phyloP scores from a whole-genome alignment of 1,140 invertebrate species.

The Parapsyche elsis region DNA sequence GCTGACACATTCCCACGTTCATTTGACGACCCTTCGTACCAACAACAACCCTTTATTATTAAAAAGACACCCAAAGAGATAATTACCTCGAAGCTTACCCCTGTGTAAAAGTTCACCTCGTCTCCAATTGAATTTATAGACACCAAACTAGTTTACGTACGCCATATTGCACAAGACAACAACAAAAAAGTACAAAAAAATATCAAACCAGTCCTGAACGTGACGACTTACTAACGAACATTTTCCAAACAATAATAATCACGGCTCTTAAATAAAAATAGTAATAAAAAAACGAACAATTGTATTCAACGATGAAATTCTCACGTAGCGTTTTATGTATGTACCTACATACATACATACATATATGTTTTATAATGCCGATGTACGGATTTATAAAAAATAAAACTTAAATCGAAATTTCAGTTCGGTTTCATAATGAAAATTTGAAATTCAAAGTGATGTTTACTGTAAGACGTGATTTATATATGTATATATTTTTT shows the following conservation, averaged over 20 bases:
- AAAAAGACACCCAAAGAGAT: conserved; percentile 26
- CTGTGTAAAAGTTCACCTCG: conserved; percentile 4
- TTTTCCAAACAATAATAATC: conserved; percentile 34
- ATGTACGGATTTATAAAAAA: background rate
- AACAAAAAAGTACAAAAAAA: background rate
- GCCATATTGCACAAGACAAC: background rate
- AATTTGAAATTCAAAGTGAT: conserved; percentile 28
- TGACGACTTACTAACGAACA: conserved; percentile 42
- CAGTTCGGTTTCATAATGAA: conserved; percentile 25
- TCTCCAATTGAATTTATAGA: conserved; percentile 21
- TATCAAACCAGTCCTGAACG: conserved; percentile 40
- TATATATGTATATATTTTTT: background rate
- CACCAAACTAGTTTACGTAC: conserved; percentile 33
- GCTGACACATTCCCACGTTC: conserved; percentile 5
- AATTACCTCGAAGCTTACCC: conserved; percentile 29
- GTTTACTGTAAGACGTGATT: conserved; percentile 17
- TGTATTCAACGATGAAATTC: background rate
- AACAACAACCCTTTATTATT: no score
- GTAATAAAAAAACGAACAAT: no score
- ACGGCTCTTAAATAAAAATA: background rate
- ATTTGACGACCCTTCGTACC: conserved; percentile 7
- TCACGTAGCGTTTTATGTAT: background rate
- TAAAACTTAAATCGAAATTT: conserved; percentile 6
- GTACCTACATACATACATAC: no score
- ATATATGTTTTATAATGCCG: no score